These are phyloP conservation scores for Erythrocercus mccallii DNA, from an alignment of 2,113 vertebrate species.

Conservation along the genomic window DNA sequence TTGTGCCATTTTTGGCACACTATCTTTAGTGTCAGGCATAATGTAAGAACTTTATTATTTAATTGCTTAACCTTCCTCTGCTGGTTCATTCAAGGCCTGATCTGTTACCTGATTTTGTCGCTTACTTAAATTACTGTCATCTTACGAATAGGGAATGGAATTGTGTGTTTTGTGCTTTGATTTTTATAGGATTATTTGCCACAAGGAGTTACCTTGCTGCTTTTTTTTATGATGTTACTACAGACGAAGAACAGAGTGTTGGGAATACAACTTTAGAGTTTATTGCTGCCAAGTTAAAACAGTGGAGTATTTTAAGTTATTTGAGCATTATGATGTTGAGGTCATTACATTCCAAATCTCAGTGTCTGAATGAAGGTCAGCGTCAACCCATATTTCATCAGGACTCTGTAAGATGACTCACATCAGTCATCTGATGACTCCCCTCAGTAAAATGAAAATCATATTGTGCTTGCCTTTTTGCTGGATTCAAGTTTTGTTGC, in stretches of 20 bases:
- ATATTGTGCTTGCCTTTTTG: neutral
- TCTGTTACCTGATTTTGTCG: neutral
- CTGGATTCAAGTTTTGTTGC: neutral
- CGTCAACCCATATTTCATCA: constrained; percentile 13
- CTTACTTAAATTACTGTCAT: neutral
- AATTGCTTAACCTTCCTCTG: neutral
- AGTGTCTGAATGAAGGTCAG: constrained; percentile 24
- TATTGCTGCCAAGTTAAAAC: neutral
- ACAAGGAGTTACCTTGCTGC: neutral
- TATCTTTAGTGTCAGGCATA: neutral
- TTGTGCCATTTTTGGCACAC: neutral
- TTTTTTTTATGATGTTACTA: neutral
- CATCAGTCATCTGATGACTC: neutral
- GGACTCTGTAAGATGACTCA: neutral
- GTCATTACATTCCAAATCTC: neutral
- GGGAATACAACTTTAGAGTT: neutral
- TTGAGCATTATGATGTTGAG: neutral
- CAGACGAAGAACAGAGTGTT: neutral
- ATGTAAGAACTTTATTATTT: neutral
- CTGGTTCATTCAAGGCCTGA: neutral
- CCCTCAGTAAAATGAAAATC: neutral
- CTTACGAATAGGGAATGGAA: neutral
- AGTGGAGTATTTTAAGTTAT: neutral
- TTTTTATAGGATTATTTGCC: neutral
- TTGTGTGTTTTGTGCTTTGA: neutral